Conservation (phyloP, 2,113 vertebrate species). For the Prochilodus magdalenae region DNA sequence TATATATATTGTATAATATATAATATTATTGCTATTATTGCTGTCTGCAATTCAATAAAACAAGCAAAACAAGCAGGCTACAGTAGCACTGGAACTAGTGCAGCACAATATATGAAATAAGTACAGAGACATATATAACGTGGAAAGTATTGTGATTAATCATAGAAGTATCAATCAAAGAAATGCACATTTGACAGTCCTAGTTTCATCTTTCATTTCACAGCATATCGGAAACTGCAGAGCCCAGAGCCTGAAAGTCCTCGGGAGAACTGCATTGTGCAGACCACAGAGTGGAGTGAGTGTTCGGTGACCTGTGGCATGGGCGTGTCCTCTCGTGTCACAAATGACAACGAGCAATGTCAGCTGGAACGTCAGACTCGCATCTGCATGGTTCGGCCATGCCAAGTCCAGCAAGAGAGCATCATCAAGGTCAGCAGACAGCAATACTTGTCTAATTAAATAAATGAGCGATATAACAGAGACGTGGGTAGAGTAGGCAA, state of each 20-base stretch:
- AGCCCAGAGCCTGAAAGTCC: conserved; percentile 60
- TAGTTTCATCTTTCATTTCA: conserved; percentile 37
- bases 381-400: conserved; percentile 78
- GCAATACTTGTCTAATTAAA: not conserved
- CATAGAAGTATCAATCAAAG: no score
- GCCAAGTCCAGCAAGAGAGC: conserved; percentile 64
- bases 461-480: no score
- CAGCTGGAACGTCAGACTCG: conserved; percentile 78
- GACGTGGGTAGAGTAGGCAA: not conserved
- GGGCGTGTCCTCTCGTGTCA: conserved; percentile 78
- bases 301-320: conserved; percentile 81
- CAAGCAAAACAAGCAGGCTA: no score
- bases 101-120: no score
- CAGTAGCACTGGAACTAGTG: no score
- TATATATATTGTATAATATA: no score
- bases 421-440: conserved; percentile 72
- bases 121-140: no score
- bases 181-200: conserved; percentile 46
- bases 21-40: no score
- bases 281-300: conserved; percentile 78
- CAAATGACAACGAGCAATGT: conserved; percentile 79
- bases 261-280: conserved; percentile 81
- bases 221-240: conserved; percentile 65
- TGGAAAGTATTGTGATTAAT: no score
- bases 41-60: no score